These are phyloP conservation scores for Geopemphigus sp. DNA, from an alignment of 1,140 invertebrate species.

Conservation along the genomic window DNA sequence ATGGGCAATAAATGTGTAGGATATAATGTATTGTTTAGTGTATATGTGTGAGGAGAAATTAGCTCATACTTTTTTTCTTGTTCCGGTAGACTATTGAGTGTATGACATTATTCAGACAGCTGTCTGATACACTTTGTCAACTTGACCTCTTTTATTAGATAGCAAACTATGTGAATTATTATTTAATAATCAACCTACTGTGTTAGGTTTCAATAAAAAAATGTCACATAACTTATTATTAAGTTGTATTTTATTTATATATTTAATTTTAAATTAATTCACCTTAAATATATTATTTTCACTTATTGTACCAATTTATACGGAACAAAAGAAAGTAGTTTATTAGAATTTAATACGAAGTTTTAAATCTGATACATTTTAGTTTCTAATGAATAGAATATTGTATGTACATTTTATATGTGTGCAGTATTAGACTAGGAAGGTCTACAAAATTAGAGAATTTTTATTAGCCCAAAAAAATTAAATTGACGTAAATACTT, in stretches of 20 bases:
- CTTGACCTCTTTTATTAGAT: constrained; percentile 43
- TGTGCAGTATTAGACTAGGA: too few relatives aligned
- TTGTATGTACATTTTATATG: too few relatives aligned
- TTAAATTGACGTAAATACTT: too few relatives aligned
- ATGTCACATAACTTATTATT: constrained; percentile 17
- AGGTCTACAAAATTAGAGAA: too few relatives aligned
- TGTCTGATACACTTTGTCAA: constrained; percentile 49
- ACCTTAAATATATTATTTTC: constrained; percentile 5
- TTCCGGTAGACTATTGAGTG: constrained; percentile 46
- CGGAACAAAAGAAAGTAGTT: too few relatives aligned
- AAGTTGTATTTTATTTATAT: constrained; percentile 11
- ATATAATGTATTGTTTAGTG: constrained; percentile 38
- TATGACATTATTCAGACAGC: constrained; percentile 47
- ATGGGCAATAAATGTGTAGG: constrained; percentile 35
- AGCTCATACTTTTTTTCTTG: constrained; percentile 44
- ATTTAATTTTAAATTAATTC: constrained; percentile 26
- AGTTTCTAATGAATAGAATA: too few relatives aligned
- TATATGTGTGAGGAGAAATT: constrained; percentile 43
- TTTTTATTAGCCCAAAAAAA: too few relatives aligned
- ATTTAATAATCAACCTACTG: constrained; percentile 34
- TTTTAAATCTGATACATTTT: too few relatives aligned
- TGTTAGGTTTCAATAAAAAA: neutral
- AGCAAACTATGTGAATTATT: constrained; percentile 35
- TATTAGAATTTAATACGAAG: too few relatives aligned
- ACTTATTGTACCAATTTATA: neutral